Evolutionary conservation across 2,888 invertebrate genomes (phyloP).

Genomic region (Drosophila atripex): DNA sequence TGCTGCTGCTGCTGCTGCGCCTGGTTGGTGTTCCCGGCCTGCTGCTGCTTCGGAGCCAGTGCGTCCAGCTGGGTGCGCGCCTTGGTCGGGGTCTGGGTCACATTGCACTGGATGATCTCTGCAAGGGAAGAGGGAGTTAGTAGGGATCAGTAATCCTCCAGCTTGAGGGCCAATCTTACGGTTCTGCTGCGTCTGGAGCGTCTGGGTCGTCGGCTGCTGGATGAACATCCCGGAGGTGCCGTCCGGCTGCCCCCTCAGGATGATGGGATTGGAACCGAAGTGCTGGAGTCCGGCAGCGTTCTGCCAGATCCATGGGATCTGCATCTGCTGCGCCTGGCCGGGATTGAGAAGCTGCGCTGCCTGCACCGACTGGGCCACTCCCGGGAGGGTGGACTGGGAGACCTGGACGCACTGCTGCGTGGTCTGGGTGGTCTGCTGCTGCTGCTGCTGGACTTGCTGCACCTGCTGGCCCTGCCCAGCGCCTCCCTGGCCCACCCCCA

Average conservation of each 20-base stretch:
- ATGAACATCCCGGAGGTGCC: slow-evolving; percentile 91
- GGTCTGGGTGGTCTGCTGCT: slow-evolving; percentile 81
- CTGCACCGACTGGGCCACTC: slow-evolving; percentile 88
- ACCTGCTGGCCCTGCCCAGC: slow-evolving; percentile 60
- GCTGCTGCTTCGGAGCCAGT: slow-evolving; percentile 81
- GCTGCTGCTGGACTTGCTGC: slow-evolving; percentile 81
- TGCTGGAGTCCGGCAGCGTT: slow-evolving; percentile 87
- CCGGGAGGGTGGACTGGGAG: slow-evolving; percentile 87
- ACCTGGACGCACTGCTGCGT: slow-evolving; percentile 90
- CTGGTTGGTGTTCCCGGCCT: slow-evolving; percentile 53
- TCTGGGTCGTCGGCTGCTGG: slow-evolving; percentile 85
- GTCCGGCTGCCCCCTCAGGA: slow-evolving; percentile 90
- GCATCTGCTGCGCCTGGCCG: slow-evolving; percentile 87
- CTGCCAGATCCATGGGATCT: slow-evolving; percentile 92
- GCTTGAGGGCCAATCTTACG: slow-evolving; percentile 87
- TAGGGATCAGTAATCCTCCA: slow-evolving; percentile 89
- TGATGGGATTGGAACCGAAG: slow-evolving; percentile 84
- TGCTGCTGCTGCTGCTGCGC: slow-evolving; percentile 65
- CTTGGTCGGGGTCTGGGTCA: slow-evolving; percentile 83
- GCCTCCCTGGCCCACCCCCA: slow-evolving; percentile 60
- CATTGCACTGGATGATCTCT: slow-evolving; percentile 84
- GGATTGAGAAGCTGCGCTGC: slow-evolving; percentile 88
- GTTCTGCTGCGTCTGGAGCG: slow-evolving; percentile 87
- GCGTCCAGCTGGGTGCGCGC: slow-evolving; percentile 85
- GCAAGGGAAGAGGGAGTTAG: slow-evolving; percentile 4